A percentile compares a stretch with the other conserved stretches of the same genome.
phyloP scores from a whole-genome alignment of 2,113 vertebrate genomes.

The Lycaon pictus region DNA sequence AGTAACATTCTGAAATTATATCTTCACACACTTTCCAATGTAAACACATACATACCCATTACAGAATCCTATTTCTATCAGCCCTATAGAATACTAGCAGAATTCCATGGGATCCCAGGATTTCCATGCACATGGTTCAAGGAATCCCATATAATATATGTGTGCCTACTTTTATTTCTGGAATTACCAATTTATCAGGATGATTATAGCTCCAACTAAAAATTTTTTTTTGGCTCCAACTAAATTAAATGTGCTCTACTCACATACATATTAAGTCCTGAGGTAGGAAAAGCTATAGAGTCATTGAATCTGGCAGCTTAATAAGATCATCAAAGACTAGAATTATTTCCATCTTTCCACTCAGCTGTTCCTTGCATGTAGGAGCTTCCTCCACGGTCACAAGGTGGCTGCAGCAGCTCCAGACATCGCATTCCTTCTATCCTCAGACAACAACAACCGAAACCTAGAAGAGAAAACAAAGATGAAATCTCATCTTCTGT shows the following conservation, averaged over 20 bases:
- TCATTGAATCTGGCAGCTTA: neutral
- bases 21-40: neutral
- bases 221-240: neutral
- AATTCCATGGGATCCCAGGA: neutral
- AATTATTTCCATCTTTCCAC: neutral
- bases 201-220: neutral
- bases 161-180: neutral
- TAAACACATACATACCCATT: neutral
- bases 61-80: neutral
- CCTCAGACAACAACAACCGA: neutral
- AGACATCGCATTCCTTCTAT: neutral
- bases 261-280: neutral
- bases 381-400: neutral
- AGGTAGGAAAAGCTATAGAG: neutral
- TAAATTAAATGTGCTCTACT: neutral
- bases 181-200: neutral
- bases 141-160: neutral
- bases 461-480: neutral
- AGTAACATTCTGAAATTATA: neutral
- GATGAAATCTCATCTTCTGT: neutral
- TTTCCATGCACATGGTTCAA: neutral
- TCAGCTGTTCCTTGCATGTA: neutral
- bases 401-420: neutral
- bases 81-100: constrained; percentile 5
- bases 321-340: neutral